Evolutionary conservation across 2,113 vertebrate species (phyloP), one percentile per base, ranked within the genome.

Genomic region (Apteryx owenii): DNA sequence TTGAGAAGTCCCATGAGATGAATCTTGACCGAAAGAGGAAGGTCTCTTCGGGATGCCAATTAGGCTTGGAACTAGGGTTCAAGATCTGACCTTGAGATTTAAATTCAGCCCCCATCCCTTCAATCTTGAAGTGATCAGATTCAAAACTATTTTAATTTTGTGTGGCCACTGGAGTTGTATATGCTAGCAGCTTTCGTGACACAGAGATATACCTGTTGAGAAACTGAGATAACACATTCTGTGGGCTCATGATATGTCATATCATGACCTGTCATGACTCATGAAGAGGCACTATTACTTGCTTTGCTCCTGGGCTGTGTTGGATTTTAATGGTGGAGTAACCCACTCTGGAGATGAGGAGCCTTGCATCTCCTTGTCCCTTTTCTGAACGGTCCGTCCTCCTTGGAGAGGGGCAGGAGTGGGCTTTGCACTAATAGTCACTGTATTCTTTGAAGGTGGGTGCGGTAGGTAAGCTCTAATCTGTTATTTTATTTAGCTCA

Each of bases 181-280:
- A 17, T 53, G 33, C 17, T 53, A 80, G 9, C 17, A 51, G 18
- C 17, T 87, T 85, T 40, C 8, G 3, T 44, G 66, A 26, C 29
- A 20, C 6, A 73, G 48, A 62, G 50, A 28, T 8, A 18, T 51
- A 7, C 17, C 69, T 31, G 26, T 61, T 70, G 21, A 50, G 71
- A 83, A 82, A 10, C 2, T 2, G 14, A 65, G n/a, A 3, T 17
- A 11, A 29, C 2, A 31, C 22, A 12, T 81, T 22, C 83, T 40
- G 15, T 53, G 18, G 72, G 89, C 29, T 5, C 4, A 2, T 0
- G 3, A 13, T 5, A 3, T 0, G 4, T 44, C 1, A 0, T 61
- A 19, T 31, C 9, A 7, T 22, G 66, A 13, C n/a, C 31, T 66
- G 88, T 76, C 73, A 1, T n/a, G 71, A 60, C 26, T 91, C 51